A percentile compares a stretch with the other conserved stretches of the same genome.
Conservation (phyloP, 2,113 vertebrate genomes). For the Myocastor coypus region DNA sequence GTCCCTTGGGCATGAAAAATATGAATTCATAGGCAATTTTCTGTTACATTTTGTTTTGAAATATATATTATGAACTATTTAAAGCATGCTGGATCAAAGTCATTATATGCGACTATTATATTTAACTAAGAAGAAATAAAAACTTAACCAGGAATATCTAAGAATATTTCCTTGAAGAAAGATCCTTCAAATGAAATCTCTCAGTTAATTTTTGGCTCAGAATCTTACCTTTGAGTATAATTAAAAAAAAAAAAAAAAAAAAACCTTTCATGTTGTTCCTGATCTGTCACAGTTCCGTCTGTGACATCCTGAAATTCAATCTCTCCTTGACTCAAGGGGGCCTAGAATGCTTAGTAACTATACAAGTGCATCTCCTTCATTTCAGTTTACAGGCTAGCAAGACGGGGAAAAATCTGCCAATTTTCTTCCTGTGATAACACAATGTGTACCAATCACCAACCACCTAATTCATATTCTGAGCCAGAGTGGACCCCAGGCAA, state of each 20-base stretch:
- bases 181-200: conserved; percentile 51
- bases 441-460: conserved; percentile 70
- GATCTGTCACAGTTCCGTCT: conserved; percentile 45
- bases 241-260: not conserved
- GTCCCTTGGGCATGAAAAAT: conserved; percentile 71
- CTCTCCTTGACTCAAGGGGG: conserved; percentile 11
- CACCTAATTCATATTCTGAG: conserved; percentile 80
- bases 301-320: conserved; percentile 52
- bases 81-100: conserved; percentile 31
- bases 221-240: conserved; percentile 58
- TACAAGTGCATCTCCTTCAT: not conserved
- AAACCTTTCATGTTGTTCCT: conserved; percentile 19
- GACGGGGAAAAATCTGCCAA: not conserved
- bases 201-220: conserved; percentile 1
- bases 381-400: conserved; percentile 61
- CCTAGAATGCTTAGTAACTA: conserved; percentile 38
- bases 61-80: conserved; percentile 78
- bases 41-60: conserved; percentile 64
- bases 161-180: conserved; percentile 58
- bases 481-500: conserved; percentile 77
- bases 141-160: conserved; percentile 60
- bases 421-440: conserved; percentile 66
- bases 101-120: conserved; percentile 43
- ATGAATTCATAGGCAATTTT: conserved; percentile 69
- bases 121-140: conserved; percentile 66